Percentiles rank a stretch among this genome's conserved stretches.
Conservation (phyloP, 2,113 vertebrate genomes). For the Micromys minutus region DNA sequence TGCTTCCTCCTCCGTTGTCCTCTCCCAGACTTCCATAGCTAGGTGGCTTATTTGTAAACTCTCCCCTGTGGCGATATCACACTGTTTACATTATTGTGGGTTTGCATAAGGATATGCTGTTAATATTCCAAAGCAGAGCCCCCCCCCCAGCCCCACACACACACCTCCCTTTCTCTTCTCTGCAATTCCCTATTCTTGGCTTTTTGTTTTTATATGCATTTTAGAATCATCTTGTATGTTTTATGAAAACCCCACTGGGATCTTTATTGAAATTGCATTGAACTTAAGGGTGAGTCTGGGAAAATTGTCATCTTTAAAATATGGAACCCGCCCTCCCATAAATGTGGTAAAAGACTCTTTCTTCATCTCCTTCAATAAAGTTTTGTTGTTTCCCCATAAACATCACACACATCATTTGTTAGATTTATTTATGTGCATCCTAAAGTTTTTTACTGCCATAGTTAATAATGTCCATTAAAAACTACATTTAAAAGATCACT, state of each 20-base stretch:
- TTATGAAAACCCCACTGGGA: conserved; percentile 14
- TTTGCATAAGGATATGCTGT: conserved; percentile 11
- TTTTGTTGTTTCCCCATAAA: conserved; percentile 66
- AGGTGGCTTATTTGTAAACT: conserved; percentile 22
- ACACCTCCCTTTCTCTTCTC: background rate
- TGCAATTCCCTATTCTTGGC: background rate
- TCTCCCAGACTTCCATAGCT: conserved; percentile 32
- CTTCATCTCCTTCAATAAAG: conserved; percentile 45
- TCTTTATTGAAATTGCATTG: conserved; percentile 44
- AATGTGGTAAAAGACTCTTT: conserved; percentile 53
- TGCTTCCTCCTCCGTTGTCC: background rate
- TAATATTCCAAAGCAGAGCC: background rate
- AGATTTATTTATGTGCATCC: conserved; percentile 71
- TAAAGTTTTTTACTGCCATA: conserved; percentile 62
- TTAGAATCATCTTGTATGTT: conserved; percentile 34
- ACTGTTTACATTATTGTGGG: conserved; percentile 12
- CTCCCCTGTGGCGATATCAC: background rate
- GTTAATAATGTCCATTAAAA: conserved; percentile 70
- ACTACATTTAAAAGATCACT: conserved; percentile 63
- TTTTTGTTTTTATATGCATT: background rate
- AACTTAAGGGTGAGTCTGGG: conserved; percentile 48
- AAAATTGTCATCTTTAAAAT: conserved; percentile 37
- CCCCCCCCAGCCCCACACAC: background rate
- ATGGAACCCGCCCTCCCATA: background rate
- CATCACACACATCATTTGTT: conserved; percentile 53